phyloP scores from a whole-genome alignment of 1,140 invertebrate genomes.

The Oppia nitens region DNA sequence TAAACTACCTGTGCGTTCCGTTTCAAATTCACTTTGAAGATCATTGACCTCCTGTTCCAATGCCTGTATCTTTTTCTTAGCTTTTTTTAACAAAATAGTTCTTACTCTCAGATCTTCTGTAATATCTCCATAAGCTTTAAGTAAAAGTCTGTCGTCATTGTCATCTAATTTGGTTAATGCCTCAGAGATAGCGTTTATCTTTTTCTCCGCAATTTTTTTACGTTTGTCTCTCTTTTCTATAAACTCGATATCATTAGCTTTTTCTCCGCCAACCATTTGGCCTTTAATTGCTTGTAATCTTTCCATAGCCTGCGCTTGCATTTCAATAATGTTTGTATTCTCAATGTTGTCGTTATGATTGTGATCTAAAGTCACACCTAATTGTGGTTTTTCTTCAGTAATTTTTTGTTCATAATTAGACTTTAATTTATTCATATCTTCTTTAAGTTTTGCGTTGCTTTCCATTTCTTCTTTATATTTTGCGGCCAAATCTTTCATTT shows the following conservation, averaged over 20 bases:
- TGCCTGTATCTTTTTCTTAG: slow-evolving; percentile 43
- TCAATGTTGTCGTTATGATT: not conserved
- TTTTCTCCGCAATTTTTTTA: slow-evolving; percentile 47
- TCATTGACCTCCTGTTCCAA: slow-evolving; percentile 56
- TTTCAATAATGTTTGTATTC: not conserved
- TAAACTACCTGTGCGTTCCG: slow-evolving; percentile 49
- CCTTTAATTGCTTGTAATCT: slow-evolving; percentile 50
- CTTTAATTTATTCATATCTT: slow-evolving; percentile 38
- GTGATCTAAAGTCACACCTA: not conserved
- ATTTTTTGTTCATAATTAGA: slow-evolving; percentile 39
- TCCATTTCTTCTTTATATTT: slow-evolving; percentile 40
- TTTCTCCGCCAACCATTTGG: slow-evolving; percentile 60
- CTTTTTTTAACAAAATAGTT: slow-evolving; percentile 48
- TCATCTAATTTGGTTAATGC: slow-evolving; percentile 50
- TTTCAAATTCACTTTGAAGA: slow-evolving; percentile 65
- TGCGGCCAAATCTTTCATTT: slow-evolving; percentile 35
- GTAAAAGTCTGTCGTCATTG: slow-evolving; percentile 45
- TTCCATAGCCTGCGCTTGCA: slow-evolving; percentile 11
- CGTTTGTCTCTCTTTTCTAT: slow-evolving; percentile 43
- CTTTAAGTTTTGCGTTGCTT: slow-evolving; percentile 38
- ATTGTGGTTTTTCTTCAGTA: not conserved
- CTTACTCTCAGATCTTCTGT: slow-evolving; percentile 55
- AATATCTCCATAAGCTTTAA: slow-evolving; percentile 52
- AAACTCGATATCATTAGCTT: slow-evolving; percentile 43
- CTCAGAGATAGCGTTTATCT: slow-evolving; percentile 37